Percentiles rank a stretch among this genome's conserved stretches.
Evolutionary conservation across 2,797 vertebrate genomes (phyloP).

Genomic region (Pseudomugil gertrudae): DNA sequence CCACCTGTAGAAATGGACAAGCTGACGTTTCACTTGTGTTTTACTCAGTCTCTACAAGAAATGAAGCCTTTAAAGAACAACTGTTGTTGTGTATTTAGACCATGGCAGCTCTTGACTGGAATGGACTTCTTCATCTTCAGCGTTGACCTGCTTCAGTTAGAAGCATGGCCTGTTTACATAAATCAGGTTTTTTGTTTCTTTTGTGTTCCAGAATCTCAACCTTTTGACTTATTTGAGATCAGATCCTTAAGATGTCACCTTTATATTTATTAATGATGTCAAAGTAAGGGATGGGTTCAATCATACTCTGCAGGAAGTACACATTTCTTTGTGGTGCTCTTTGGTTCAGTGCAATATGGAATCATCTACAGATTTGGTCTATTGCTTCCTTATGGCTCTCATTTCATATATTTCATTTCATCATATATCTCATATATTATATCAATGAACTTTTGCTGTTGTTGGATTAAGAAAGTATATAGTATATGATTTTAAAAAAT

Average conservation of each 20-base stretch:
- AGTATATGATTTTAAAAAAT: background rate
- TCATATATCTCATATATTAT: background rate
- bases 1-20: background rate
- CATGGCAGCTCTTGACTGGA: background rate
- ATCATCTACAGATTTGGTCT: background rate
- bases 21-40: background rate
- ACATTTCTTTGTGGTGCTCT: background rate
- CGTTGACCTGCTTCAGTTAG: background rate
- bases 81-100: background rate
- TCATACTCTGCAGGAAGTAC: background rate
- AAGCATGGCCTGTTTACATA: no score
- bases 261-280: background rate
- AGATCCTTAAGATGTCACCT: background rate
- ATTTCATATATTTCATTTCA: background rate
- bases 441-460: background rate
- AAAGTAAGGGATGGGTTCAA: background rate
- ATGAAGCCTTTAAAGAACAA: background rate
- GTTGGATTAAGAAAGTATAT: background rate
- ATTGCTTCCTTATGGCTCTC: background rate
- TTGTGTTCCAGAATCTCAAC: background rate
- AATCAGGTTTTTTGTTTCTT: background rate
- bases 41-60: background rate
- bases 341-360: background rate
- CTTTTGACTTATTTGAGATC: background rate
- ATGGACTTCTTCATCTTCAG: background rate